Evolutionary conservation across 2,888 invertebrate species (phyloP).

Genomic region (Notodonta dromedarius): DNA sequence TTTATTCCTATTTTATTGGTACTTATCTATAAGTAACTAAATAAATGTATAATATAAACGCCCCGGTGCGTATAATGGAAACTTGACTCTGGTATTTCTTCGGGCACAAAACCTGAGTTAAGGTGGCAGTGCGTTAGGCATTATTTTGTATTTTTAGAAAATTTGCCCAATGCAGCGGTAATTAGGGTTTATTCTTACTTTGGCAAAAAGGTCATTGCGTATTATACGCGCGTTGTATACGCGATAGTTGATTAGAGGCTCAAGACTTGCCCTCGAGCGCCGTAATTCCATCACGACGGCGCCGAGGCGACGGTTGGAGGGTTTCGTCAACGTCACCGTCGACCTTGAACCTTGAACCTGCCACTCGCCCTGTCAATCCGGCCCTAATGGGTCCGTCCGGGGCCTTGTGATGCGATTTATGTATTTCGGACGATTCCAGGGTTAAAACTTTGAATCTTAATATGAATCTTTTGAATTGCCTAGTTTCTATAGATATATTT

Average conservation of each 20-base stretch:
- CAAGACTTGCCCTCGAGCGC: not conserved
- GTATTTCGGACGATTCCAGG: conserved; percentile 17
- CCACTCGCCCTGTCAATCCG: conserved; percentile 30
- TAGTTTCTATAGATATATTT: not conserved
- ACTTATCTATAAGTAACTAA: no score
- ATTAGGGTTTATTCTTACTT: no score
- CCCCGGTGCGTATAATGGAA: no score
- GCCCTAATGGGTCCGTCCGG: conserved; percentile 23
- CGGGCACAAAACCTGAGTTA: no score
- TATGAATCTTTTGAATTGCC: not conserved
- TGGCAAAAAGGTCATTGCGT: no score
- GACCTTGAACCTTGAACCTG: conserved; percentile 36
- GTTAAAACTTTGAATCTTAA: not conserved
- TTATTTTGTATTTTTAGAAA: no score
- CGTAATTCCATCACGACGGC: conserved; percentile 8
- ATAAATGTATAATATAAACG: no score
- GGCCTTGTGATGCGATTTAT: conserved; percentile 25
- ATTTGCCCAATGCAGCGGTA: no score
- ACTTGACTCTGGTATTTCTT: no score
- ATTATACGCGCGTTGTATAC: no score
- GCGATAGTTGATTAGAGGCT: not conserved
- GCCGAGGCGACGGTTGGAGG: conserved; percentile 3
- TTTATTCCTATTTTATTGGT: no score
- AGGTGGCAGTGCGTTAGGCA: no score
- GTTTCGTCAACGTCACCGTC: conserved; percentile 21